phyloP scores from a whole-genome alignment of 2,113 vertebrate species.

The Passer montanus region DNA sequence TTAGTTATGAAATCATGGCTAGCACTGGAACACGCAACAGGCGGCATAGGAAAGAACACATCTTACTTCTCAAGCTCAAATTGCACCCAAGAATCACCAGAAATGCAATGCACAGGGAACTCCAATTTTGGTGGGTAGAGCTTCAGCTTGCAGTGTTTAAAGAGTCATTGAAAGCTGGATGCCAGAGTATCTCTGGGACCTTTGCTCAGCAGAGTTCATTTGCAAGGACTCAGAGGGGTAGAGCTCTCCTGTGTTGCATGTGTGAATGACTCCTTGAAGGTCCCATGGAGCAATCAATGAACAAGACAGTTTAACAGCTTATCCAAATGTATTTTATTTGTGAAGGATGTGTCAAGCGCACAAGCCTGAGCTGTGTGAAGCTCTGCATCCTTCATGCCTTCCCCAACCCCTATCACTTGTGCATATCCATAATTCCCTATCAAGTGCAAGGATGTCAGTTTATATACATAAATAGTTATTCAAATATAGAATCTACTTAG shows the following conservation, averaged over 20 bases:
- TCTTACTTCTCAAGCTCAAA: not conserved
- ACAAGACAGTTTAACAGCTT: not conserved
- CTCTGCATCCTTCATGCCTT: not conserved
- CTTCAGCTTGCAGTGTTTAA: not conserved
- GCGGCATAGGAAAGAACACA: not conserved
- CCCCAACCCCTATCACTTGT: not conserved
- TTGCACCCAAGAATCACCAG: not conserved
- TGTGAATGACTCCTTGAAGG: no score
- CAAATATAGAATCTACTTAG: not conserved
- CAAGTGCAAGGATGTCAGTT: not conserved
- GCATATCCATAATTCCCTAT: not conserved
- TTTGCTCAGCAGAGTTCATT: not conserved
- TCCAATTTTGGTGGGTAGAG: not conserved
- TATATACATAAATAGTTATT: not conserved
- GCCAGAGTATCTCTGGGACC: not conserved
- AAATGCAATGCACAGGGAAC: rapidly evolving
- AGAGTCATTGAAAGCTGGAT: not conserved
- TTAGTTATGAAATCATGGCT: not conserved
- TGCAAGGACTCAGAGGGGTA: not conserved
- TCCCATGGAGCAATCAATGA: not conserved
- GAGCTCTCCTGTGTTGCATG: rapidly evolving
- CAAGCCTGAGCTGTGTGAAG: not conserved
- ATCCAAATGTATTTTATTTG: not conserved
- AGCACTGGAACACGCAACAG: not conserved
- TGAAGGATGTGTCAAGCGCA: not conserved